Evolutionary conservation across 1,140 invertebrate genomes (phyloP).

Genomic region (Drosophila watanabei): DNA sequence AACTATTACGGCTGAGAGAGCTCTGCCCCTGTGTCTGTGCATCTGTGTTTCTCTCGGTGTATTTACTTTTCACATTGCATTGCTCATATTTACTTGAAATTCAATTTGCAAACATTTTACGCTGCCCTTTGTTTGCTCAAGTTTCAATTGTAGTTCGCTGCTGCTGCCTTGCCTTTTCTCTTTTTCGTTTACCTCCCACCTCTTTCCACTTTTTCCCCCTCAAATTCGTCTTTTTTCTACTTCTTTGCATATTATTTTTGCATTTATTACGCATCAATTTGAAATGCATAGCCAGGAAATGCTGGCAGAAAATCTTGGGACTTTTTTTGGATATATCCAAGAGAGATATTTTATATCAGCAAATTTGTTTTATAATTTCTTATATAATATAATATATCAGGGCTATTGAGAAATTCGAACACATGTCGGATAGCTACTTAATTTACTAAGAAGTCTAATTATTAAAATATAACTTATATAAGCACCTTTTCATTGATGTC

Average conservation of each 20-base stretch:
- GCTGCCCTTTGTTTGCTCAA: conserved; percentile 67
- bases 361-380: too few species aligned
- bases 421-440: too few species aligned
- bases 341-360: too few species aligned
- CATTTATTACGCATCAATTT: conserved; percentile 41
- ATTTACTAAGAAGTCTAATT: too few species aligned
- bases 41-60: conserved; percentile 33
- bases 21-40: conserved; percentile 20
- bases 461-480: background rate
- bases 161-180: background rate
- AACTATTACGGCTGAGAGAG: conserved; percentile 31
- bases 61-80: conserved; percentile 56
- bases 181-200: background rate
- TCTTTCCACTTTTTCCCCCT: background rate
- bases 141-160: conserved; percentile 62
- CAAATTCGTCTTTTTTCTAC: background rate
- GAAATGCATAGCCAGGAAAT: conserved; percentile 9
- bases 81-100: conserved; percentile 69
- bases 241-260: conserved; percentile 34
- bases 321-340: too few species aligned
- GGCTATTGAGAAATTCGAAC: too few species aligned
- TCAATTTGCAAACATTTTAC: conserved; percentile 73
- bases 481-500: background rate
- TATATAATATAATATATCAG: too few species aligned
- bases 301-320: too few species aligned